phyloP scores from a whole-genome alignment of 2,888 invertebrate species.

The Syrphus vitripennis region DNA sequence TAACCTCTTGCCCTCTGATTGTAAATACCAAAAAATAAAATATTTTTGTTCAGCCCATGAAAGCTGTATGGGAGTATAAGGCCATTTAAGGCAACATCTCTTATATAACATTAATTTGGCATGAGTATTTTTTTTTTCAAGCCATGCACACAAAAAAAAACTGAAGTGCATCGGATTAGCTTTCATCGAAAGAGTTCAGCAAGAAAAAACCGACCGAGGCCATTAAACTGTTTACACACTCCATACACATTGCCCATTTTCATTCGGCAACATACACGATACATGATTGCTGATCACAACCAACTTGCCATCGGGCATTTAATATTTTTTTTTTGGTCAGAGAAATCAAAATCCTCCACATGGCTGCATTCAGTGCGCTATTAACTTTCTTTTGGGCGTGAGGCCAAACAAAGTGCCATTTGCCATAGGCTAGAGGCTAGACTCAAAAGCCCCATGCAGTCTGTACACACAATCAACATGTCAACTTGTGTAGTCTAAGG shows the following conservation, averaged over 20 bases:
- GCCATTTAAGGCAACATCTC: background rate
- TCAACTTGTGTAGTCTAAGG: background rate
- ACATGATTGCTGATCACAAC: background rate
- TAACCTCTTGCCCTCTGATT: too few relatives aligned
- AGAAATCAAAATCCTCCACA: constrained; percentile 24
- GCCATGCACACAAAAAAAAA: background rate
- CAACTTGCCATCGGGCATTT: constrained; percentile 10
- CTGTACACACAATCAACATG: constrained; percentile 17
- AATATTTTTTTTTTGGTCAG: constrained; percentile 36
- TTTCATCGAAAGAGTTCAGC: constrained; percentile 42
- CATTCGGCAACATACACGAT: background rate
- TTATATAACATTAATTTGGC: background rate
- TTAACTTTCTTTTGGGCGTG: constrained; percentile 61
- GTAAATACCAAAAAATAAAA: background rate
- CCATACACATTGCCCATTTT: background rate
- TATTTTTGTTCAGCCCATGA: background rate
- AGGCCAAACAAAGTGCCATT: constrained; percentile 8
- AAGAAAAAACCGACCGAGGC: background rate
- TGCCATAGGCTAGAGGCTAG: too few relatives aligned
- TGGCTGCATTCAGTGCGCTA: constrained; percentile 10
- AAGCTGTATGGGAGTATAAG: background rate
- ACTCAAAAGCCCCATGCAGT: background rate
- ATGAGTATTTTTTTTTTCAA: background rate
- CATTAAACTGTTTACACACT: constrained; percentile 42
- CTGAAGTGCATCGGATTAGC: constrained; percentile 25